phyloP scores from a whole-genome alignment of 2,888 invertebrate species.

The Coecobrya sp. region DNA sequence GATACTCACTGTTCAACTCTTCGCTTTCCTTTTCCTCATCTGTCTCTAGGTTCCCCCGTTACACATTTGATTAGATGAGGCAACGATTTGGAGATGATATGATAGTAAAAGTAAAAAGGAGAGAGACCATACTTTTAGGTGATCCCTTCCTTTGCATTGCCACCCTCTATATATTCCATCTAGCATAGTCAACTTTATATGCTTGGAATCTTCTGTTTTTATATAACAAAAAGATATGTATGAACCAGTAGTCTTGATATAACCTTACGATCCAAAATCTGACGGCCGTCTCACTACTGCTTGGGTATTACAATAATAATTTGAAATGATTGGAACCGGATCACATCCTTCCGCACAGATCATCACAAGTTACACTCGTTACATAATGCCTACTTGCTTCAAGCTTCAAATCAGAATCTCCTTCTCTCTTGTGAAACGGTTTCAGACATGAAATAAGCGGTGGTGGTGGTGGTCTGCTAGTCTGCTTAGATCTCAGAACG shows the following conservation, averaged over 20 bases:
- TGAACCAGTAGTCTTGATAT: not conserved
- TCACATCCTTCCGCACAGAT: conserved; percentile 67
- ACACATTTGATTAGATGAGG: conserved; percentile 80
- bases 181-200: not conserved
- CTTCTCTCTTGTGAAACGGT: not conserved
- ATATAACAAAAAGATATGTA: too few species aligned
- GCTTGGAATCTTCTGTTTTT: too few species aligned
- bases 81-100: conserved; percentile 31
- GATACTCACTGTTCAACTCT: conserved; percentile 60
- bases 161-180: conserved; percentile 2
- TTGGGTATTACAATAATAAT: conserved; percentile 73
- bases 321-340: conserved; percentile 79
- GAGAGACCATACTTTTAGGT: conserved; percentile 32
- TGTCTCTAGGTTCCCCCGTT: conserved; percentile 68
- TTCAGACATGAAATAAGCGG: conserved; percentile 1
- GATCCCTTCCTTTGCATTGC: not conserved
- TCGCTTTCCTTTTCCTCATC: conserved; percentile 38
- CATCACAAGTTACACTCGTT: conserved; percentile 60
- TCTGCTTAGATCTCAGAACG: not conserved
- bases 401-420: conserved; percentile 40
- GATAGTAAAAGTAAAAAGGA: conserved; percentile 14
- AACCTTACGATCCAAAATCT: conserved; percentile 9
- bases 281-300: not conserved
- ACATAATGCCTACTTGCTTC: conserved; percentile 26
- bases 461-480: conserved; percentile 14